Conservation (phyloP, 1,140 invertebrate genomes). For the Hyles euphorbiae region DNA sequence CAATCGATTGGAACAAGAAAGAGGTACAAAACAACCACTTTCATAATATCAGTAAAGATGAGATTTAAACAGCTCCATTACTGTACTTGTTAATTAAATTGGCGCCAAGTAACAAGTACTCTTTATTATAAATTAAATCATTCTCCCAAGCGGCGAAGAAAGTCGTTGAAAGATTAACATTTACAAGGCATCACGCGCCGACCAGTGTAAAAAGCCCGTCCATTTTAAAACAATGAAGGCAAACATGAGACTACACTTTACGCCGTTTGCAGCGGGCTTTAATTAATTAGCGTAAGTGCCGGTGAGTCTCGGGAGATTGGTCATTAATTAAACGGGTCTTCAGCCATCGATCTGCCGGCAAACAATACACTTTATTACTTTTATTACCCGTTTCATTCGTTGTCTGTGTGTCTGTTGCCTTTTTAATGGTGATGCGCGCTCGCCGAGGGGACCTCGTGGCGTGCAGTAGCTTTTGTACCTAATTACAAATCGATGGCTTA, state of each 20-base stretch:
- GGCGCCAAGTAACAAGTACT: too few relatives aligned
- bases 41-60: too few relatives aligned
- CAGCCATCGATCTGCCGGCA: slow-evolving; percentile 57
- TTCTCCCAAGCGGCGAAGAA: neutral
- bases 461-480: too few relatives aligned
- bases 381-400: slow-evolving; percentile 48
- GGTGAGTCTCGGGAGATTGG: slow-evolving; percentile 63
- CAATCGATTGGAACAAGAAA: too few relatives aligned
- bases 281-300: slow-evolving; percentile 70
- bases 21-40: too few relatives aligned
- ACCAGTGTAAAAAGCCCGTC: slow-evolving; percentile 10
- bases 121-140: too few relatives aligned
- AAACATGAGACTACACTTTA: slow-evolving; percentile 48
- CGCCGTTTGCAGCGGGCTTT: slow-evolving; percentile 47
- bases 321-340: slow-evolving; percentile 66
- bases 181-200: neutral
- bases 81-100: too few relatives aligned
- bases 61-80: too few relatives aligned
- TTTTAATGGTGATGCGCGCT: slow-evolving; percentile 15
- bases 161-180: neutral
- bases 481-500: too few relatives aligned
- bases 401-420: slow-evolving; percentile 36
- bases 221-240: slow-evolving; percentile 42
- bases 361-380: slow-evolving; percentile 66
- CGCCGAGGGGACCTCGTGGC: too few relatives aligned